Percentiles rank a stretch among this genome's conserved stretches.
Evolutionary conservation across 2,888 invertebrate species (phyloP).

Genomic region (Xanthorhoe spadicearia): DNA sequence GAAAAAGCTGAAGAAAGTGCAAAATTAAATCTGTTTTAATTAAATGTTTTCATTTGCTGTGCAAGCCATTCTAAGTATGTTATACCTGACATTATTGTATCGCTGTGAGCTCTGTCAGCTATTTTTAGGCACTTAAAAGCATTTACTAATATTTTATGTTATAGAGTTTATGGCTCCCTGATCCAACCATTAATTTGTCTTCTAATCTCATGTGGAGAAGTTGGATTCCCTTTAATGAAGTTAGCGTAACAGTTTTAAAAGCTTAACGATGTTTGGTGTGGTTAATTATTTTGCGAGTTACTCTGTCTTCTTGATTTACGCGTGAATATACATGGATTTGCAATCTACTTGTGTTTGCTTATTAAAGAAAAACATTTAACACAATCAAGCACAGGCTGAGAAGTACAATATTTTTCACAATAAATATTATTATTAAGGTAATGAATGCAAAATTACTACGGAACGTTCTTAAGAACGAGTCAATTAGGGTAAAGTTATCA

Average conservation of each 20-base stretch:
- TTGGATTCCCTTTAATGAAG: slow-evolving; percentile 59
- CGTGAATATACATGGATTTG: slow-evolving; percentile 25
- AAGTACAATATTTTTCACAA: not conserved
- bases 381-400: not conserved
- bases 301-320: slow-evolving; percentile 35
- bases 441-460: too few species aligned
- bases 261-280: slow-evolving; percentile 53
- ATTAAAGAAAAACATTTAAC: too few species aligned
- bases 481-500: too few species aligned
- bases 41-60: too few species aligned
- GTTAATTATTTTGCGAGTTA: slow-evolving; percentile 48
- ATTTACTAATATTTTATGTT: not conserved
- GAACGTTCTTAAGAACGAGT: too few species aligned
- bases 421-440: too few species aligned
- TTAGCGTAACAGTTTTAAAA: slow-evolving; percentile 58
- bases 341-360: slow-evolving; percentile 9
- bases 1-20: too few species aligned
- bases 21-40: too few species aligned
- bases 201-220: slow-evolving; percentile 60
- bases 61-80: too few species aligned
- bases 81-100: too few species aligned
- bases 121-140: too few species aligned
- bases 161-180: slow-evolving; percentile 11
- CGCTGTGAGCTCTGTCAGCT: too few species aligned
- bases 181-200: slow-evolving; percentile 49